Base-by-base conservation (phyloP, 2,797 vertebrate genomes). In the Parauchenoglanis punctatus region DNA sequence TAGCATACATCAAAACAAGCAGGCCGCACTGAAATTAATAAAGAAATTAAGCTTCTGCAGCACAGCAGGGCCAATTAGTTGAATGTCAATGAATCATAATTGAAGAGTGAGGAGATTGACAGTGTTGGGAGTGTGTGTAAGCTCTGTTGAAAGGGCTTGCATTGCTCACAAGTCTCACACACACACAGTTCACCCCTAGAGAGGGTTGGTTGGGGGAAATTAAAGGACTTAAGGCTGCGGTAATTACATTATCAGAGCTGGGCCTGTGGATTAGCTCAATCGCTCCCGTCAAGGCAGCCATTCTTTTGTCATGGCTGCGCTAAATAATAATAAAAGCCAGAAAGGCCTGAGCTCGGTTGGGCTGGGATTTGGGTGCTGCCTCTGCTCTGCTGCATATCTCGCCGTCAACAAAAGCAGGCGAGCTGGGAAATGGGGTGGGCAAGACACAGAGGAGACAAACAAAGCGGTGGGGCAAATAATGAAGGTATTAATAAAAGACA, bases 181-280 rank as follows among this genome's bases (percentile, higher is more conserved):
- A 87, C 76, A 86, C 72, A 81, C 65, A 77, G 91, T 92, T 90
- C 92, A 85, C 92, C 95, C 93, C 94, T 93, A 92, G 87, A 94
- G 91, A 91, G 96, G 97, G 96, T 97, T 96, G 96, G 97, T 96
- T 97, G 93, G 92, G 92, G 94, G 93, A 92, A 98, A 99, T 98
- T 97, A 98, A 99, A 96, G 97, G 97, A 97, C 97, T 97, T 97
- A 97, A 98, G 97, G 97, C 97, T 96, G 97, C 97, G 96, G 97
- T 99, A 99, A 99, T 99, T 99, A 99, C 98, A 99, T 99, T 99
- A 99, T 99, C 98, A 98, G 97, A 97, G 97, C 96, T 92, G 92
- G 93, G 97, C 96, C 95, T 95, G 90, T 92, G 98, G 99, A 99
- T 99, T 99, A 99, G 97, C 96, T 95, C 98, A 99, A 99, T 99